Conservation (phyloP, 2,113 vertebrate species). For the Phainopepla nitens region DNA sequence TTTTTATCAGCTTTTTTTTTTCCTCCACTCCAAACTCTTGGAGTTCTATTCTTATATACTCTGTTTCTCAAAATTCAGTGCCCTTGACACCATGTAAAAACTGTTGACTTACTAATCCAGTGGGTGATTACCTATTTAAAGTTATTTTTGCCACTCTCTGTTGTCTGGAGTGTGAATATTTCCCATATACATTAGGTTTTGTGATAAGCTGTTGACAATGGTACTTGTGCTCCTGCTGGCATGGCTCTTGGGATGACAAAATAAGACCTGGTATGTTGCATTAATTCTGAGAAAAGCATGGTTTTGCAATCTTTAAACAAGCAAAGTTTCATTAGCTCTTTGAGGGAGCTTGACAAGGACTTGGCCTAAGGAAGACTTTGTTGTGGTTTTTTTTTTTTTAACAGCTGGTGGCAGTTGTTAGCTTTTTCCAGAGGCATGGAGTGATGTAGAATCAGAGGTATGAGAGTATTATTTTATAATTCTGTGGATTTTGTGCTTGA, state of each 20-base stretch:
- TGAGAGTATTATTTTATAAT: not conserved
- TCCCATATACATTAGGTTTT: not conserved
- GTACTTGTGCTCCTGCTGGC: not conserved
- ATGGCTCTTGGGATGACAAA: not conserved
- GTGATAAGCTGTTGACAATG: not conserved
- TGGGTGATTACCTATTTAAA: not conserved
- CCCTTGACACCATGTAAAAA: not conserved
- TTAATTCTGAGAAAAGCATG: not conserved
- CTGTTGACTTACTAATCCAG: not conserved
- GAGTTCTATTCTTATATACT: not conserved
- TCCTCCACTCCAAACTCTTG: not conserved
- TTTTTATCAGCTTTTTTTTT: not conserved
- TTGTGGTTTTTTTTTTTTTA: not conserved
- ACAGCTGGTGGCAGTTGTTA: not conserved
- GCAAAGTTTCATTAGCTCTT: not conserved
- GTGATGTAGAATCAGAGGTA: not conserved
- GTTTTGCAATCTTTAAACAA: slow-evolving; percentile 2
- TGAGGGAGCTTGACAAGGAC: not conserved
- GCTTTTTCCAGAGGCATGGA: not conserved
- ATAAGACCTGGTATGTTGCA: not conserved
- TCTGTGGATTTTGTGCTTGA: not conserved
- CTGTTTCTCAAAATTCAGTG: not conserved
- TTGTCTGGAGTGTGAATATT: not conserved
- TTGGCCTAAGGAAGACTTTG: not conserved
- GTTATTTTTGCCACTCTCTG: not conserved